Percentiles rank a stretch among this genome's conserved stretches.
phyloP scores from a whole-genome alignment of 2,113 vertebrate genomes.

The Pedetes capensis region DNA sequence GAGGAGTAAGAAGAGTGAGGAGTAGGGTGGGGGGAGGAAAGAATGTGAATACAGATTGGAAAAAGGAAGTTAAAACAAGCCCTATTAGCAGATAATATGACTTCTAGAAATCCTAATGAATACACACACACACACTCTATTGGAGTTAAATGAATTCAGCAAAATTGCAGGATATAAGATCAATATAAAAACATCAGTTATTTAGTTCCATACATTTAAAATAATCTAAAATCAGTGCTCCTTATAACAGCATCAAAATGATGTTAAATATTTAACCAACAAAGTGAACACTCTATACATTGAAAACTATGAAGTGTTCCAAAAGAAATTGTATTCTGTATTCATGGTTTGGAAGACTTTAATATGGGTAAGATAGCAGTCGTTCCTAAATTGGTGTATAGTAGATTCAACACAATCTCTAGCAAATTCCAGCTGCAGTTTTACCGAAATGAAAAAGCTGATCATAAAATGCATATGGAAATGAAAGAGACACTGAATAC shows the following conservation, averaged over 20 bases:
- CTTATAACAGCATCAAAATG: background rate
- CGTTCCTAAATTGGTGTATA: background rate
- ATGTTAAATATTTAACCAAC: background rate
- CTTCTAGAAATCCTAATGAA: background rate
- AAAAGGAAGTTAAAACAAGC: background rate
- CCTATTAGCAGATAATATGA: background rate
- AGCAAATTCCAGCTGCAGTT: background rate
- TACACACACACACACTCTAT: background rate
- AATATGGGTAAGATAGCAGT: background rate
- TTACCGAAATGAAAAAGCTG: background rate
- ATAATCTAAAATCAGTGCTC: background rate
- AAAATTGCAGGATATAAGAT: background rate
- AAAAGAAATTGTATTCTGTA: background rate
- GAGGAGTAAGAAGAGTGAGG: background rate
- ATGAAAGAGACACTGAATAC: background rate
- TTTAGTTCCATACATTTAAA: background rate
- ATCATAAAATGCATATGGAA: background rate
- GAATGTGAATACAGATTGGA: background rate
- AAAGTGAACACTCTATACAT: background rate
- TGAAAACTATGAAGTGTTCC: background rate
- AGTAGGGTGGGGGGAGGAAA: too few relatives aligned
- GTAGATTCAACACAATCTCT: background rate
- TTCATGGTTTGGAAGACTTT: background rate
- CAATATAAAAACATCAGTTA: background rate
- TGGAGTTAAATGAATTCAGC: background rate